Percentiles rank a stretch among this genome's conserved stretches.
Conservation (phyloP, 30 jellyfish, hydroid and myxozoan species). For the Aurelia sp. region DNA sequence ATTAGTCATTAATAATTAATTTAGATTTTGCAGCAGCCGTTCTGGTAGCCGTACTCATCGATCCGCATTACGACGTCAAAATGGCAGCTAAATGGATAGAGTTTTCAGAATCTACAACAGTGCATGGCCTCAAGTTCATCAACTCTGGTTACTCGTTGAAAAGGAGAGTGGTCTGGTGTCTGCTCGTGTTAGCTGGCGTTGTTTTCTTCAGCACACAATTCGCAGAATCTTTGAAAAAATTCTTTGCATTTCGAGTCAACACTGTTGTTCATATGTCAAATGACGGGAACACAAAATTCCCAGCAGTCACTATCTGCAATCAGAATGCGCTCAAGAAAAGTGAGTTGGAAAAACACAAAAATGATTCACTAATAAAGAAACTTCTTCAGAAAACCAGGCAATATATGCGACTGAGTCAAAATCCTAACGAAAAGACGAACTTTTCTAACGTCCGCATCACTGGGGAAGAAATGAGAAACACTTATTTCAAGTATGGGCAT, state of each 20-base stretch:
- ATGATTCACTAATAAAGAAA: conserved; percentile 13
- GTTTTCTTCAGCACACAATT: conserved; percentile 16
- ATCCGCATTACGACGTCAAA: neutral
- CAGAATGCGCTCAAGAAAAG: conserved; percentile 48
- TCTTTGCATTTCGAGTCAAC: conserved; percentile 46
- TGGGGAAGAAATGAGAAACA: conserved; percentile 37
- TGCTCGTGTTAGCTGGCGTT: conserved; percentile 18
- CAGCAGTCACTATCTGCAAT: conserved; percentile 73
- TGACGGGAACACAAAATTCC: conserved; percentile 50
- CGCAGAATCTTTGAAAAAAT: neutral
- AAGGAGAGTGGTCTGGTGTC: conserved; percentile 19
- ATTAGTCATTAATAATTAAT: too few relatives aligned
- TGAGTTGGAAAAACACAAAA: conserved; percentile 16
- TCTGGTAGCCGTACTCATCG: too few relatives aligned
- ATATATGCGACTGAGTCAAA: neutral
- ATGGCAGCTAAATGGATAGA: conserved; percentile 51
- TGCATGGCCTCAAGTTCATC: conserved; percentile 40
- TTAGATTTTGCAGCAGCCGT: too few relatives aligned
- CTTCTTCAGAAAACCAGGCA: neutral
- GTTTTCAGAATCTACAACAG: conserved; percentile 43
- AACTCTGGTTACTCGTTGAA: conserved; percentile 6
- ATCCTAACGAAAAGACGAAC: neutral
- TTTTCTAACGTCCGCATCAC: neutral
- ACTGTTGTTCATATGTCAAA: conserved; percentile 53
- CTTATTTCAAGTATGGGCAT: conserved; percentile 49